Evolutionary conservation across 2,888 invertebrate genomes (phyloP).

Genomic region (Aplocera efformata): DNA sequence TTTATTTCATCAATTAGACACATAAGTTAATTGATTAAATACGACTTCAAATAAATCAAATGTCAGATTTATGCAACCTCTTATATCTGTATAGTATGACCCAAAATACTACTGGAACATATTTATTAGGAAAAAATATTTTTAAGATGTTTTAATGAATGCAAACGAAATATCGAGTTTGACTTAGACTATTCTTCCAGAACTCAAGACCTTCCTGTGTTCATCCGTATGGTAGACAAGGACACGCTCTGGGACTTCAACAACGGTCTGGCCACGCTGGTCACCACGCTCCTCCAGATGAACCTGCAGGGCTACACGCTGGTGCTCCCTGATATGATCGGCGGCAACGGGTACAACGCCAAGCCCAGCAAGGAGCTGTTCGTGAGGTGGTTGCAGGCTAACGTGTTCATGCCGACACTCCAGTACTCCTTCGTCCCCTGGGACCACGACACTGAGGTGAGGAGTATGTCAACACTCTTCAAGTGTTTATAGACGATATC

Average conservation of each 20-base stretch:
- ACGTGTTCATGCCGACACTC: constrained; percentile 88
- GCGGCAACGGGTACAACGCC: constrained; percentile 83
- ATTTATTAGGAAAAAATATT: too few species aligned
- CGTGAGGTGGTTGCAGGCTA: constrained; percentile 89
- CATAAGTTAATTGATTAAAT: too few species aligned
- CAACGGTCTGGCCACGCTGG: constrained; percentile 85
- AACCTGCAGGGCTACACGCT: constrained; percentile 84
- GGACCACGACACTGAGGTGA: constrained; percentile 84
- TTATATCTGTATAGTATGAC: too few species aligned
- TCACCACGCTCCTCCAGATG: constrained; percentile 85
- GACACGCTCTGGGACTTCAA: constrained; percentile 84
- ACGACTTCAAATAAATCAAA: too few species aligned
- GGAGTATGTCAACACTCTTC: not conserved
- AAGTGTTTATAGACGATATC: too few species aligned
- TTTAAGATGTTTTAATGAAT: not conserved
- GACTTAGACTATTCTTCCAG: constrained; percentile 40
- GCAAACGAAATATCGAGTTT: not conserved
- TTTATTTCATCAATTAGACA: too few species aligned
- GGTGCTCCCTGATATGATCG: constrained; percentile 90
- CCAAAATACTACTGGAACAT: too few species aligned
- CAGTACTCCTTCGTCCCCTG: constrained; percentile 92
- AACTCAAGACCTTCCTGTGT: constrained; percentile 85
- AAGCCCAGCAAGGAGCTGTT: constrained; percentile 82
- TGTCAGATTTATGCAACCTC: too few species aligned
- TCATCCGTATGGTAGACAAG: constrained; percentile 90